These are phyloP conservation scores for Agrotis exclamationis DNA, from an alignment of 2,888 invertebrate genomes.

Conservation along the genomic window DNA sequence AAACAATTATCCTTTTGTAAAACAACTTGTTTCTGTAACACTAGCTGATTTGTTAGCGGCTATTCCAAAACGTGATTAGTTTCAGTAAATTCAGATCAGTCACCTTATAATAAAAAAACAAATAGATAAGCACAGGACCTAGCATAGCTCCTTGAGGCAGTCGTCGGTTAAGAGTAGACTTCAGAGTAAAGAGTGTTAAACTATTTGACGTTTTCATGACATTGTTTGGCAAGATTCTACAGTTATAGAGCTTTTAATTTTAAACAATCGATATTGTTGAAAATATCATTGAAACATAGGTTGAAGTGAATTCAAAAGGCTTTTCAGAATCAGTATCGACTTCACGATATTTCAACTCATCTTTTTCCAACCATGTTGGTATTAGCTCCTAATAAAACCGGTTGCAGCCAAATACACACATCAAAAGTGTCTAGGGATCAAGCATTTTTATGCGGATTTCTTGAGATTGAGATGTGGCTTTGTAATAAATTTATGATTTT, in stretches of 20 bases:
- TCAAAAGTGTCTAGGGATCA: too few relatives aligned
- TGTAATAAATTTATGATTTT: too few relatives aligned
- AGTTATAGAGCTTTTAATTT: neutral
- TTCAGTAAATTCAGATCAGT: too few relatives aligned
- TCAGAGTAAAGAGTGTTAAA: neutral
- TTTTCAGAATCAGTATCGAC: neutral
- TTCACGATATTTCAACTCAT: too few relatives aligned
- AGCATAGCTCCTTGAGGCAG: constrained; percentile 23
- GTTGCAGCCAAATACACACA: too few relatives aligned
- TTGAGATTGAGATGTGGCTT: too few relatives aligned
- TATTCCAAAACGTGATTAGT: too few relatives aligned
- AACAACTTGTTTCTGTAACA: constrained; percentile 14
- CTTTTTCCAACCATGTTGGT: too few relatives aligned
- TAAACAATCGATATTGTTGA: neutral
- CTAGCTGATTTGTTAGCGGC: neutral
- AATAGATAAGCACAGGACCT: constrained; percentile 1
- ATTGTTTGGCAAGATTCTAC: neutral
- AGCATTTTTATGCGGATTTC: too few relatives aligned
- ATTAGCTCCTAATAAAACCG: too few relatives aligned
- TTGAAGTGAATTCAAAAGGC: neutral
- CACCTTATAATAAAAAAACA: too few relatives aligned
- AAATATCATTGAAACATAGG: neutral
- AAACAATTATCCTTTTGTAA: constrained; percentile 27
- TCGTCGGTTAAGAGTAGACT: neutral
- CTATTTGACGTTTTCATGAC: neutral